These are phyloP conservation scores for Phalloptychus januarius DNA, from an alignment of 2,797 vertebrate genomes.

Conservation along the genomic window DNA sequence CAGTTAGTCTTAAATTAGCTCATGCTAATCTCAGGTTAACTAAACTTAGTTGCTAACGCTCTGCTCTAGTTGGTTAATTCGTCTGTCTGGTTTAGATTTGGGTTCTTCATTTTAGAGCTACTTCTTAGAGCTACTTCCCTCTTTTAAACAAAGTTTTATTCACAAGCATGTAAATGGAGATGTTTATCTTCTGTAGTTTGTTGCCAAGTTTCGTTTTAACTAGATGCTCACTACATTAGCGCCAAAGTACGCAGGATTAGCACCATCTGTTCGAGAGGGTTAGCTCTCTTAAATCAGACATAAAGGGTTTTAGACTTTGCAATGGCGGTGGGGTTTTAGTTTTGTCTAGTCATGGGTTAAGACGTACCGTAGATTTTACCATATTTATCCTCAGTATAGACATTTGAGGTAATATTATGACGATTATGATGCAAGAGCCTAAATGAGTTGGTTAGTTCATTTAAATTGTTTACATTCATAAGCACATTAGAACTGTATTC, in stretches of 20 bases:
- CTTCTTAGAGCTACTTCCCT: not conserved
- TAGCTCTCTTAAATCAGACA: not conserved
- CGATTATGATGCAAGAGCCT: not conserved
- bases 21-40: slow-evolving; percentile 23
- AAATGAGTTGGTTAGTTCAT: not conserved
- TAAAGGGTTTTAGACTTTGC: not conserved
- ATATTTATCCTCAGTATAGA: not conserved
- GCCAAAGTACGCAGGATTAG: not conserved
- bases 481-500: not conserved
- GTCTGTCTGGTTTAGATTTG: not conserved
- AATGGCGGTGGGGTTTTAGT: not conserved
- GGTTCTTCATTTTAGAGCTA: not conserved
- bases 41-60: not conserved
- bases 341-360: not conserved
- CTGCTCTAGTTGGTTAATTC: not conserved
- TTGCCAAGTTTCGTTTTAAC: not conserved
- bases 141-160: not conserved
- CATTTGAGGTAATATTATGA: not conserved
- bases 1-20: not conserved
- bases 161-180: no score
- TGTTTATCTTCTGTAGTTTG: not conserved
- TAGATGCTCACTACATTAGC: not conserved
- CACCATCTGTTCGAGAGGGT: not conserved
- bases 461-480: not conserved
- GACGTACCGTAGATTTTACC: not conserved